Evolutionary conservation across 2,888 invertebrate genomes (phyloP).

Genomic region (Lottia scabra): DNA sequence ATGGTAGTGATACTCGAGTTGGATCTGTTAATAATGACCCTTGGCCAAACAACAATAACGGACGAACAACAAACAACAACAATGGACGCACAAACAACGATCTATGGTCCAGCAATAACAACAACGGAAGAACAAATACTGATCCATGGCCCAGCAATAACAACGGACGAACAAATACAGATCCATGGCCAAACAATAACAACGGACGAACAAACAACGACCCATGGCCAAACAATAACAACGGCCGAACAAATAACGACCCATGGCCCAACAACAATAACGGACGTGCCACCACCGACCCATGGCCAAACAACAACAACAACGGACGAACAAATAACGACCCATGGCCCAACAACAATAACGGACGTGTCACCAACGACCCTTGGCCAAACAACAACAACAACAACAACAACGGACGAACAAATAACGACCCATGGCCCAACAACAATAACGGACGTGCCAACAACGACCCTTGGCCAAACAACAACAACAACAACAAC

Average conservation of each 20-base stretch:
- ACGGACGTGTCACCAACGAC: background rate
- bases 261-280: background rate
- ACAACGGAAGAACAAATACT: background rate
- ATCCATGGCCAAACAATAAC: background rate
- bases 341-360: background rate
- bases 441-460: background rate
- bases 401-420: background rate
- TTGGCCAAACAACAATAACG: background rate
- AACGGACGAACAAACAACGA: background rate
- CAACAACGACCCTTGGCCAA: background rate
- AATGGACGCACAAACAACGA: background rate
- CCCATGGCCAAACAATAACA: background rate
- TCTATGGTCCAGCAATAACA: background rate
- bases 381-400: slow-evolving; percentile 4
- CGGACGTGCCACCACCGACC: background rate
- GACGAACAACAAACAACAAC: background rate
- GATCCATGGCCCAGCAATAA: background rate
- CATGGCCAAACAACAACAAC: slow-evolving; percentile 3
- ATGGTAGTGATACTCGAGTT: background rate
- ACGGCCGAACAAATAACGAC: background rate
- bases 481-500: background rate
- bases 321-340: background rate
- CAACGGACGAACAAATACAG: background rate
- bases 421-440: background rate
- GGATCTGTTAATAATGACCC: background rate